Evolutionary conservation across 2,888 invertebrate genomes (phyloP).

Genomic region (Ennomos quercinarius): DNA sequence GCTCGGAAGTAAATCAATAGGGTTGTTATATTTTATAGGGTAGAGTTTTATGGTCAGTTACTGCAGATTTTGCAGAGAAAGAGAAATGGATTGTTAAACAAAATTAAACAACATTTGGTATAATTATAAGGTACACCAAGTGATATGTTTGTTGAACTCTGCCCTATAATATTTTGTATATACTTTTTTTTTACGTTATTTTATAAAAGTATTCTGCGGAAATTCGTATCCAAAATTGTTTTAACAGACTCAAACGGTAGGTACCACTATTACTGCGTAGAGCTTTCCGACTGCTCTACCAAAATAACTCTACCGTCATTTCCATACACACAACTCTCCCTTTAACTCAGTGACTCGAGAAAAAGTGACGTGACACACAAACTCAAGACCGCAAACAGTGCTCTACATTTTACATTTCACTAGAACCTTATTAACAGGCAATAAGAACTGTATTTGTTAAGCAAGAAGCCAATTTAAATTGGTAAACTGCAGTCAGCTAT

Average conservation of each 20-base stretch:
- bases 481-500: slow-evolving; percentile 47
- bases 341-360: slow-evolving; percentile 49
- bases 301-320: slow-evolving; percentile 15
- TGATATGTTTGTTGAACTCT: too few relatives aligned
- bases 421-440: slow-evolving; percentile 21
- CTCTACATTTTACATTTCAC: slow-evolving; percentile 10
- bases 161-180: too few relatives aligned
- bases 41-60: not conserved
- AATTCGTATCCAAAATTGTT: too few relatives aligned
- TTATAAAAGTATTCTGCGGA: too few relatives aligned
- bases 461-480: not conserved
- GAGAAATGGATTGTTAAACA: too few relatives aligned
- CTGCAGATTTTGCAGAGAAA: too few relatives aligned
- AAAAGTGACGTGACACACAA: slow-evolving; percentile 55
- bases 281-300: not conserved
- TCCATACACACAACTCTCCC: slow-evolving; percentile 37
- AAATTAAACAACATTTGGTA: too few relatives aligned
- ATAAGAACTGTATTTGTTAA: slow-evolving; percentile 38
- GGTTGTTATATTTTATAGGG: slow-evolving; percentile 30
- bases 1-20: slow-evolving; percentile 29
- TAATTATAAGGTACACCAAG: too few relatives aligned
- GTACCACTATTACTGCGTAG: too few relatives aligned
- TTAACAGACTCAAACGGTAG: too few relatives aligned
- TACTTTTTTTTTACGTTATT: too few relatives aligned
- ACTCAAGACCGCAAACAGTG: slow-evolving; percentile 58